Percentiles rank a stretch among this genome's conserved stretches.
Conservation (phyloP, 1,140 invertebrate genomes). For the Heliconius hewitsoni region DNA sequence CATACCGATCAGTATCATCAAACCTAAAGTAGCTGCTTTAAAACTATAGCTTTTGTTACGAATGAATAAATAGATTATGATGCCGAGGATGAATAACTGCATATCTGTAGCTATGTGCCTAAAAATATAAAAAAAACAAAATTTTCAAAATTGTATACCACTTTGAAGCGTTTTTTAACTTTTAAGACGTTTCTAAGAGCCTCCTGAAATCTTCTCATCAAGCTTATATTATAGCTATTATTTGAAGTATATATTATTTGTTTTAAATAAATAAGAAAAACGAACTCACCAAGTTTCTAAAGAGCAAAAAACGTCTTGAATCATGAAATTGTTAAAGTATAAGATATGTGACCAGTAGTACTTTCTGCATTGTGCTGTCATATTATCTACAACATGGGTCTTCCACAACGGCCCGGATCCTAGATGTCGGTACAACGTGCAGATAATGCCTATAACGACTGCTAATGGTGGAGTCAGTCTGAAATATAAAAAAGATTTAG, state of each 20-base stretch:
- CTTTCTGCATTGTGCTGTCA: background rate
- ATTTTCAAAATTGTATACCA: background rate
- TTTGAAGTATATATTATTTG: too few species aligned
- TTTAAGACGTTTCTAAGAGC: too few species aligned
- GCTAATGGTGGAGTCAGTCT: background rate
- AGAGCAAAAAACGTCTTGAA: background rate
- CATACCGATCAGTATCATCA: background rate
- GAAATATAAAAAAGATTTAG: background rate
- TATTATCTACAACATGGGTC: background rate
- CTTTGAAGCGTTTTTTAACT: too few species aligned
- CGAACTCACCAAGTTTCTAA: background rate
- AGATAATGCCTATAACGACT: background rate
- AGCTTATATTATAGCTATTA: too few species aligned
- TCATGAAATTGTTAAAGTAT: background rate
- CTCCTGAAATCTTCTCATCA: too few species aligned
- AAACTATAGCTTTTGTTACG: background rate
- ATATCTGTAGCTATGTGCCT: slow-evolving; percentile 5
- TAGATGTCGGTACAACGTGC: background rate
- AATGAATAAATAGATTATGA: background rate
- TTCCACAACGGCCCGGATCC: slow-evolving; percentile 1
- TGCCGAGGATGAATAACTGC: slow-evolving; percentile 2
- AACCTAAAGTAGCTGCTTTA: background rate
- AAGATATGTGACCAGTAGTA: background rate
- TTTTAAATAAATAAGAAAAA: background rate
- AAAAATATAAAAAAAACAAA: background rate